Evolutionary conservation across 2,113 vertebrate genomes (phyloP), one percentile per base, ranked within the genome.

Genomic region (Cnemophilus loriae): DNA sequence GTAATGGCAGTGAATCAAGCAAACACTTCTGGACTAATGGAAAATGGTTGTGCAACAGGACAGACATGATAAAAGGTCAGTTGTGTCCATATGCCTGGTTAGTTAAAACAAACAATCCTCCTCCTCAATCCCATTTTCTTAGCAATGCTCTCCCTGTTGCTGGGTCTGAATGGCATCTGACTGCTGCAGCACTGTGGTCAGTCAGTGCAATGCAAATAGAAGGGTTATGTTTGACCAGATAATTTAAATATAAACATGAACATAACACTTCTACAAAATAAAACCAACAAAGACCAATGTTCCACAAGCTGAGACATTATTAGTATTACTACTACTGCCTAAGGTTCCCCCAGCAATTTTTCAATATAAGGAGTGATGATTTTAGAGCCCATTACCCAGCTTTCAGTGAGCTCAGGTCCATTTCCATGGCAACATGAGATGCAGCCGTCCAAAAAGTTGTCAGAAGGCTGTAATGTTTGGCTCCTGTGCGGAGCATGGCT

Each of bases 341-440:
- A 35, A 69, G 23, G 20, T 42, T 11, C 17, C 19, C 32, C 16
- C 56, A 91, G 49, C 23, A 53, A 39, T 91, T 93, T 67, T 87
- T 91, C 35, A 44, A 0, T 46, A 33, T 39, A 55, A 80, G 15
- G 14, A 83, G 20, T 27, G 30, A 74, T 64, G 26, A 67, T 64
- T 93, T 87, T 68, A 86, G 57, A 91, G 70, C 30, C 42, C 84
- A 77, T 80, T 91, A 83, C 32, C n/a, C 13, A 28, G 55, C 42
- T 90, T 65, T 75, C 49, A 22, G 33, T 23, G 69, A 81, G 63
- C 33, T 50, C n/a, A 57, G 53, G 67, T 59, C 71, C 60, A 35
- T 96, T 91, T 95, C 92, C 87, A 78, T 93, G 75, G 84, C 84
- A 95, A 95, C 68, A 2, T 32, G 50, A 75, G 77, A 84, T 73